Evolutionary conservation across 2,888 invertebrate species (phyloP), one percentile per base, ranked within the genome.

Genomic region (Trypoxylon attenuatum): DNA sequence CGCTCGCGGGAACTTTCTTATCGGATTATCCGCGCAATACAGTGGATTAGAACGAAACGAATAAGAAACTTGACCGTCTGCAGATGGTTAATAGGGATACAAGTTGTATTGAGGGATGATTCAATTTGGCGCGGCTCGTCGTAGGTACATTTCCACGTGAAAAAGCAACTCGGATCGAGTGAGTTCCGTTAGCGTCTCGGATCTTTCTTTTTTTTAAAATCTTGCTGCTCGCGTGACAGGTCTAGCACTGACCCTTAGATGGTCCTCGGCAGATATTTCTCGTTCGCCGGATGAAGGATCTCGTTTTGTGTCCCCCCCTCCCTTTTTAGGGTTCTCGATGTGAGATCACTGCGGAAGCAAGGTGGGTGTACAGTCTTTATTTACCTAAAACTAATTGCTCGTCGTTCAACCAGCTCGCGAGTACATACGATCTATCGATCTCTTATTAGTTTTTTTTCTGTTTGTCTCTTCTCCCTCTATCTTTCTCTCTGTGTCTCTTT

Each of bases 311-410:
- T 18, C n/a, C 22, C 21, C n/a, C 22, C 16, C 19, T 18, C 22
- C 41, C 6, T 62, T 71, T 76, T 76, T 80, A 82, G 78, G 79
- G 61, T 69, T 77, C 66, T 78, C 76, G 73, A 73, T 73, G n/a
- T n/a, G n/a, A n/a, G 76, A 72, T 75, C 67, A 71, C 78, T 72
- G 69, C 79, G 77, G 69, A 69, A 63, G 70, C 76, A 84, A 84
- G 84, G 84, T 84, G 84, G 84, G 84, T 75, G 76, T 79, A 70
- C 74, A 77, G 69, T 74, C 77, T 81, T 82, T 77, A 78, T 80
- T 81, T 80, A 78, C 71, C 72, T 80, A 78, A 69, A 73, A 76
- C 71, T 73, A 77, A 73, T 72, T 69, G 72, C 66, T 73, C 77
- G 77, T 69, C 75, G 71, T 76, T 72, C 74, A 74, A 59, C 71